A percentile compares a stretch with the other conserved stretches of the same genome.
Conservation (phyloP, 2,797 vertebrate genomes). For the Liasis olivaceus region DNA sequence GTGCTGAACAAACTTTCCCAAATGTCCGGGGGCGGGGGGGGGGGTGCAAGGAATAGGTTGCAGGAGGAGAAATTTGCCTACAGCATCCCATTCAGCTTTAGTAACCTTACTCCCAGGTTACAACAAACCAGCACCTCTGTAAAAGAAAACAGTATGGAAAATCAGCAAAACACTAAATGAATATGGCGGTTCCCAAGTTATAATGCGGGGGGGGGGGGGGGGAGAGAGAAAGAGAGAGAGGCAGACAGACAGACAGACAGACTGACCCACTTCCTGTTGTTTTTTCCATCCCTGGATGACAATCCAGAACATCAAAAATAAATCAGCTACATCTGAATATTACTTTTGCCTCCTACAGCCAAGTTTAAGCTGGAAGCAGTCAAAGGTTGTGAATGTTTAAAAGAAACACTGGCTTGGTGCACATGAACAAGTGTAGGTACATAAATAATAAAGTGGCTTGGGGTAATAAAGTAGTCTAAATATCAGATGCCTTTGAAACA, state of each 20-base stretch:
- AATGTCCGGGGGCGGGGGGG: neutral
- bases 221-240: too few species aligned
- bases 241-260: neutral
- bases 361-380: neutral
- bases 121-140: conserved; percentile 41
- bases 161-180: conserved; percentile 22
- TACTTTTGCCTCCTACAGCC: neutral
- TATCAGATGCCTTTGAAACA: neutral
- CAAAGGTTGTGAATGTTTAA: too few species aligned
- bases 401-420: neutral
- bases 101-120: conserved; percentile 45
- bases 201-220: conserved; percentile 6
- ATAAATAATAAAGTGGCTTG: neutral
- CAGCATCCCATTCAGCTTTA: conserved; percentile 44
- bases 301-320: conserved; percentile 56
- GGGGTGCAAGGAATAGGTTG: neutral
- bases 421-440: neutral
- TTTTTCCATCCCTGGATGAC: conserved; percentile 67
- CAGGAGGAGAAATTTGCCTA: neutral
- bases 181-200: conserved; percentile 49
- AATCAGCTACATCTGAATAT: neutral
- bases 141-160: neutral
- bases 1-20: conserved; percentile 5
- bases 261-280: conserved; percentile 49
- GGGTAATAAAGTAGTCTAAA: neutral